Percentiles rank a stretch among this genome's conserved stretches.
These are phyloP conservation scores for Trisateles emortualis DNA, from an alignment of 2,888 invertebrate genomes.

Conservation along the genomic window DNA sequence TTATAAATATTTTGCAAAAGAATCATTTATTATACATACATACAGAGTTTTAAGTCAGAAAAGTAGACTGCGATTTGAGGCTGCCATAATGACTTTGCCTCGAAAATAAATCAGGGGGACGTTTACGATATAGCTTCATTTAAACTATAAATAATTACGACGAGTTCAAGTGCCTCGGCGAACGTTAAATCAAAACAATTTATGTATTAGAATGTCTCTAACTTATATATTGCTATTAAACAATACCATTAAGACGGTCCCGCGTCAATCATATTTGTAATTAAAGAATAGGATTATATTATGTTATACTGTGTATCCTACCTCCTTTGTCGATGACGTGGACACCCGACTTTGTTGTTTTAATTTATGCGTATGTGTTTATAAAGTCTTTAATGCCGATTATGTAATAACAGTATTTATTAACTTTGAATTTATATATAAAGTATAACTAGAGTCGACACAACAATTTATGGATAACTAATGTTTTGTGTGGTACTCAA, in stretches of 20 bases:
- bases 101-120: conserved; percentile 69
- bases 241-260: conserved; percentile 51
- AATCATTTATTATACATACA: conserved; percentile 18
- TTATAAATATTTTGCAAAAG: conserved; percentile 44
- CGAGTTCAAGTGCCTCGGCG: conserved; percentile 55
- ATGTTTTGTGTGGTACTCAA: no score
- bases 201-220: conserved; percentile 64
- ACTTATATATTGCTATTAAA: conserved; percentile 55
- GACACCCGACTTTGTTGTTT: no score
- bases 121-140: conserved; percentile 75
- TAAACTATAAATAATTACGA: conserved; percentile 76
- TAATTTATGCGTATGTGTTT: no score
- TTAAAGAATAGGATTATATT: conserved; percentile 10
- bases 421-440: no score
- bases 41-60: conserved; percentile 17
- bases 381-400: no score
- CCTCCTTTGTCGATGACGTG: no score
- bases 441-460: no score
- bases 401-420: no score
- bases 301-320: no score
- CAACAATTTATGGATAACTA: no score
- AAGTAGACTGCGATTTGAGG: conserved; percentile 39
- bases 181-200: conserved; percentile 71
- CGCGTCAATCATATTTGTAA: conserved; percentile 38
- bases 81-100: conserved; percentile 57